These are phyloP conservation scores for Lamprotornis superbus DNA, from an alignment of 2,113 vertebrate genomes.

Conservation along the genomic window DNA sequence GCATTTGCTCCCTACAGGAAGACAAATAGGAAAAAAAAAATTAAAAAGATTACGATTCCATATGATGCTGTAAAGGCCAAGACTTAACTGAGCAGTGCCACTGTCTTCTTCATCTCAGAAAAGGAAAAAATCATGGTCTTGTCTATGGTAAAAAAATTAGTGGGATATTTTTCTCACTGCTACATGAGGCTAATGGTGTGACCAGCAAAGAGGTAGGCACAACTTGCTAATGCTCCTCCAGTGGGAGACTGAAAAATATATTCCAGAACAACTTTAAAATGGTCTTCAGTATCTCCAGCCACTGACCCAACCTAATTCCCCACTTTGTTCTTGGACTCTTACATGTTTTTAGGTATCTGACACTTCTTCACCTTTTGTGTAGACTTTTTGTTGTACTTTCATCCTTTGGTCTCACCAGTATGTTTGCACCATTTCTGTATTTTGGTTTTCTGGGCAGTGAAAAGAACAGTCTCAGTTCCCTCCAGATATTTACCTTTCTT, in stretches of 20 bases:
- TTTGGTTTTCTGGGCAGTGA: background rate
- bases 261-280: background rate
- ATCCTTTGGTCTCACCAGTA: background rate
- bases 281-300: background rate
- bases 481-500: background rate
- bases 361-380: background rate
- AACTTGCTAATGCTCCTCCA: background rate
- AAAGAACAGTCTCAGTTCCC: background rate
- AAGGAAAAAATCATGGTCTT: background rate
- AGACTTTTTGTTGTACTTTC: background rate
- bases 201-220: background rate
- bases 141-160: background rate
- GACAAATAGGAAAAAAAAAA: background rate
- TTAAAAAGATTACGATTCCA: background rate
- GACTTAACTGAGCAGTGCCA: background rate
- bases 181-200: background rate
- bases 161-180: background rate
- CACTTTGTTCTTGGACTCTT: background rate
- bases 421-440: background rate
- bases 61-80: background rate
- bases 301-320: background rate
- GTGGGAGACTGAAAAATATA: background rate
- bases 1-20: background rate
- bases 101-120: background rate
- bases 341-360: background rate